phyloP scores from a whole-genome alignment of 2,797 vertebrate genomes.

The Tympanoctomys barrerae region DNA sequence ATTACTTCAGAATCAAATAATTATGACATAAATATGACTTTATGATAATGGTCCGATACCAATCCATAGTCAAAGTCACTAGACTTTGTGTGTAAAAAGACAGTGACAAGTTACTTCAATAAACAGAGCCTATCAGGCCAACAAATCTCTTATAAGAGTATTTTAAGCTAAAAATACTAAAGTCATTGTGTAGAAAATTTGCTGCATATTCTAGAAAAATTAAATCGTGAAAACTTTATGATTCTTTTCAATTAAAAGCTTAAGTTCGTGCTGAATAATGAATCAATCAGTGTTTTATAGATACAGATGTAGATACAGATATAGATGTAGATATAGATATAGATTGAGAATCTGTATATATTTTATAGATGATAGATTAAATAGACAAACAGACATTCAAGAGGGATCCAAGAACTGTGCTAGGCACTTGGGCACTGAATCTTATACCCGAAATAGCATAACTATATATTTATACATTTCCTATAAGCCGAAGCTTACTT shows the following conservation, averaged over 20 bases:
- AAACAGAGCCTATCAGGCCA: not conserved
- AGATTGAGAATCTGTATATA: not conserved
- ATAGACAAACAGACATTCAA: too few species aligned
- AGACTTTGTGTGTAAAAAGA: not conserved
- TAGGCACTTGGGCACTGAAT: not conserved
- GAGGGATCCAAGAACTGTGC: not conserved
- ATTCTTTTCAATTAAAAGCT: not conserved
- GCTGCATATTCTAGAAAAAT: not conserved
- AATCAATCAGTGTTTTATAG: not conserved
- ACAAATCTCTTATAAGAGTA: not conserved
- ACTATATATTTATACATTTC: not conserved
- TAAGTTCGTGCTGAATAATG: not conserved
- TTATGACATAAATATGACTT: not conserved
- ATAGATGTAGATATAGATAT: not conserved
- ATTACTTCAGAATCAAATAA: not conserved
- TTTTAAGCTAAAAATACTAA: not conserved
- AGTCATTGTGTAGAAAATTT: not conserved
- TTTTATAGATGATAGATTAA: not conserved
- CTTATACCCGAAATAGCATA: not conserved
- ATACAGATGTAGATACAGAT: not conserved
- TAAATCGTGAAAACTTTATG: not conserved
- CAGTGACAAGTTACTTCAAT: not conserved
- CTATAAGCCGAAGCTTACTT: not conserved
- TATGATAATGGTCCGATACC: not conserved
- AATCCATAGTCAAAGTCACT: not conserved